Evolutionary conservation across 2,113 vertebrate genomes (phyloP), one percentile per base, ranked within the genome.

Genomic region (Chamaetylas fuelleborni): DNA sequence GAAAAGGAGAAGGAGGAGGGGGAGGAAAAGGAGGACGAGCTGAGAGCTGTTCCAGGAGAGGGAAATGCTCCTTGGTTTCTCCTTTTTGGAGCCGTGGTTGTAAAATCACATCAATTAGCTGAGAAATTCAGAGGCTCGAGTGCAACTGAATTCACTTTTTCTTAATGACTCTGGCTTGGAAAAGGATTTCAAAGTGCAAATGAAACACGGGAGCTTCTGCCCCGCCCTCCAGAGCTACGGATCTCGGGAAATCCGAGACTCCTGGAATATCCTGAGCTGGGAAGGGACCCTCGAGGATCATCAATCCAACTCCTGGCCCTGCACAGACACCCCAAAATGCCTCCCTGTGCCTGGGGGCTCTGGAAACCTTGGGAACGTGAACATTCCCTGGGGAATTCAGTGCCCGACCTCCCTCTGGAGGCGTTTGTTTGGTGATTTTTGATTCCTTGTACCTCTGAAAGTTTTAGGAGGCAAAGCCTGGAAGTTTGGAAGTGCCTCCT

Each of bases 401-500:
- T 26, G 76, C 34, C 38, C 2, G 0, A 5, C 2, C 72, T 24
- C 56, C 13, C 42, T 43, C 50, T 43, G 51, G 22, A 45, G 43
- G 31, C 5, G 7, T 14, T 26, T 29, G 3, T 2, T 23, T 9
- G 23, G 31, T 18, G 8, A 31, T 22, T 9, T 12, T 3, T 2
- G 4, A 22, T 19, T 34, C 26, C 38, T 64, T 18, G 24, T 0
- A 26, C 2, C 9, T 29, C 60, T 7, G 2, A 5, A 5, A 40
- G 15, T 53, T 89, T 42, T 2, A 50, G 38, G 4, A 25, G 29
- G 67, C 14, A n/a, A 25, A 50, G 23, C 10, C 23, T 5, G 1
- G 0, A 29, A 25, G 0, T n/a, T 9, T 43, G 74, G 11, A 57
- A 61, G 38, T 1, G 0, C 2, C 16, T n/a, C 22, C 45, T 48